These are phyloP conservation scores for Tiliacea aurago DNA, from an alignment of 2,888 invertebrate species.

Conservation along the genomic window DNA sequence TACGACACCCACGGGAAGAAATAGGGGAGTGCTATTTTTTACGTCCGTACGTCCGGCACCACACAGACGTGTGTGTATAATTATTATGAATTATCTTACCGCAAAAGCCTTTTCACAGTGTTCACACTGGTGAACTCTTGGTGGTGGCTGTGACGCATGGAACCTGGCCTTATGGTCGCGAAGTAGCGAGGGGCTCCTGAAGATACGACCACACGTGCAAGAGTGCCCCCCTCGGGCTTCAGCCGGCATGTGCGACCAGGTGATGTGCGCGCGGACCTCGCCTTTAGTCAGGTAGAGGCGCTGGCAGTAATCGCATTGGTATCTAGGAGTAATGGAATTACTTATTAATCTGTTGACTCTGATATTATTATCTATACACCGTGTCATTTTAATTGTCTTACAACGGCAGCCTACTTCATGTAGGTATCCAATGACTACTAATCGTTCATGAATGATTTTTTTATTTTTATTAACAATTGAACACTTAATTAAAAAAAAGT, in stretches of 20 bases:
- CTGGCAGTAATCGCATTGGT: constrained; percentile 77
- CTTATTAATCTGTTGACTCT: not conserved
- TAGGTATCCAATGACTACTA: too few species aligned
- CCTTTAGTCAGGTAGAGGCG: constrained; percentile 75
- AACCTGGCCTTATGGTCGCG: constrained; percentile 67
- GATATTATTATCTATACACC: not conserved
- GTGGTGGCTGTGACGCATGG: constrained; percentile 56
- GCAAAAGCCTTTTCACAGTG: constrained; percentile 73
- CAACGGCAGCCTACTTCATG: too few species aligned
- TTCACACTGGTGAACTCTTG: constrained; percentile 66
- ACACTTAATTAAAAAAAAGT: too few species aligned
- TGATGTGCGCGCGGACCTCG: constrained; percentile 77
- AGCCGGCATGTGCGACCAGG: constrained; percentile 72
- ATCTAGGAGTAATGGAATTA: constrained; percentile 57
- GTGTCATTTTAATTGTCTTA: too few species aligned
- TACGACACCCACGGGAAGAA: too few species aligned
- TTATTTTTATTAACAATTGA: too few species aligned
- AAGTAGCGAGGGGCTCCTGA: constrained; percentile 73
- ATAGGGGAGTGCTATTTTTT: too few species aligned
- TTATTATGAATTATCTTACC: constrained; percentile 54
- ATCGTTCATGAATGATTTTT: too few species aligned
- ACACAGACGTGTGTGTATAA: not conserved
- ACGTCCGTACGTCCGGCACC: too few species aligned
- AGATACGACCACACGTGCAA: constrained; percentile 74
- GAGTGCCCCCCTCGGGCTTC: constrained; percentile 67